These are phyloP conservation scores for Myoxocephalus aenaeus DNA, from an alignment of 2,797 vertebrate genomes.

Conservation along the genomic window DNA sequence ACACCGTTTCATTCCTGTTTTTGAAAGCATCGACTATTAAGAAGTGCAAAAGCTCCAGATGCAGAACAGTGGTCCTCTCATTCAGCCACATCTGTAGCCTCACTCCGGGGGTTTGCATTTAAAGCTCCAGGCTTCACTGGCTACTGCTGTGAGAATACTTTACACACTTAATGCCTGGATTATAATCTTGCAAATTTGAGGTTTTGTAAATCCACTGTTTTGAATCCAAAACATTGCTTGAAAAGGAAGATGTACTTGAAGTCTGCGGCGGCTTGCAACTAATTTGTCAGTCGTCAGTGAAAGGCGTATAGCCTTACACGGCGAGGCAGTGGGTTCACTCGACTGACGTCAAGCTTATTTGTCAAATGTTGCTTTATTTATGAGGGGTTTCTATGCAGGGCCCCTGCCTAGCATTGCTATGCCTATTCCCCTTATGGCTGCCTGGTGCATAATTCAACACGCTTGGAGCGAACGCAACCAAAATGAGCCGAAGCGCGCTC, in stretches of 20 bases:
- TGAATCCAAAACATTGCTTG: not conserved
- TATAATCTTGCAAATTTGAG: not conserved
- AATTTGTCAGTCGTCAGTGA: slow-evolving; percentile 39
- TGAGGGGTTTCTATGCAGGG: slow-evolving; percentile 62
- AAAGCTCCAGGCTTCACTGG: not conserved
- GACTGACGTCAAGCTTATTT: slow-evolving; percentile 62
- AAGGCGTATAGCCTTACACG: slow-evolving; percentile 40
- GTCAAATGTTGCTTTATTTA: slow-evolving; percentile 69
- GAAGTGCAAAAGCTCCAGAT: slow-evolving; percentile 8
- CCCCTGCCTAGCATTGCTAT: slow-evolving; percentile 47
- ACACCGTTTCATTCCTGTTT: slow-evolving; percentile 20
- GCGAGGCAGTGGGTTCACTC: slow-evolving; percentile 22
- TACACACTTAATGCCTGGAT: slow-evolving; percentile 4
- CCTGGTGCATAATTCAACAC: slow-evolving; percentile 69
- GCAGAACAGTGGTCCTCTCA: slow-evolving; percentile 16
- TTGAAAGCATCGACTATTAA: slow-evolving; percentile 6
- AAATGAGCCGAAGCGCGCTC: slow-evolving; percentile 43
- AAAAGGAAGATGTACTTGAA: not conserved
- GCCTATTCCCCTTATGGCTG: slow-evolving; percentile 46
- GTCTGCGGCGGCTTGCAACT: slow-evolving; percentile 29
- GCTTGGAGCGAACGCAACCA: slow-evolving; percentile 25
- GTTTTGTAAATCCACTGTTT: not conserved
- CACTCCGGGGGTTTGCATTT: not conserved
- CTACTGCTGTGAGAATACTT: not conserved
- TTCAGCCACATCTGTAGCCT: not conserved